Evolutionary conservation across 2,888 invertebrate genomes (phyloP).

Genomic region (Cryptocheilus praepositus): DNA sequence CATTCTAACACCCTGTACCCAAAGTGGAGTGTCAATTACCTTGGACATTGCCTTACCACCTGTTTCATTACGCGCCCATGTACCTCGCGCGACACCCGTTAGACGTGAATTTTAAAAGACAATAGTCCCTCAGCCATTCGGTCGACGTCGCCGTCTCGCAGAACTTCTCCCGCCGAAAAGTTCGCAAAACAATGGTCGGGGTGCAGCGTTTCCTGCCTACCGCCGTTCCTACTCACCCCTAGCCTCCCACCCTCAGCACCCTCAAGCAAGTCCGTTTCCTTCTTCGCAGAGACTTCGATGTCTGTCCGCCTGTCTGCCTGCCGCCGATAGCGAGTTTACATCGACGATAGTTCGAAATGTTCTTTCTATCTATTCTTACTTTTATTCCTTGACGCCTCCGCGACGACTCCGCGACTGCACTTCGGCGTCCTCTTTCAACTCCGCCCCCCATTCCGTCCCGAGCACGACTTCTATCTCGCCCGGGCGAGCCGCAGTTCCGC

Average conservation of each 20-base stretch:
- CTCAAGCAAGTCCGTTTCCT: background rate
- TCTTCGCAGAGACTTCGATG: conserved; percentile 8
- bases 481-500: too few species aligned
- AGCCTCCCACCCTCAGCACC: background rate
- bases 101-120: conserved; percentile 2
- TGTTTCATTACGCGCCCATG: too few species aligned
- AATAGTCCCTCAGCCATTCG: background rate
- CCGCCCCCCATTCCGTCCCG: too few species aligned
- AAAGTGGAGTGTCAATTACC: too few species aligned
- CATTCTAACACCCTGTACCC: too few species aligned
- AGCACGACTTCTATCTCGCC: too few species aligned
- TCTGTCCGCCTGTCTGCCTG: conserved; percentile 47
- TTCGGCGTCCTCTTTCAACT: too few species aligned
- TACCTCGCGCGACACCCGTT: background rate
- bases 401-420: conserved; percentile 22
- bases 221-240: conserved; percentile 7
- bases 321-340: conserved; percentile 57
- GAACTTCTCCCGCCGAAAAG: conserved; percentile 58
- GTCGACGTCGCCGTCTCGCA: conserved; percentile 25
- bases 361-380: conserved; percentile 39
- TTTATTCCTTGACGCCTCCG: conserved; percentile 20
- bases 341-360: conserved; percentile 50
- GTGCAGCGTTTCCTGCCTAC: conserved; percentile 14
- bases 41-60: too few species aligned
- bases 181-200: conserved; percentile 52